Evolutionary conservation across 2,113 vertebrate genomes (phyloP).

Genomic region (Dicerorhinus sumatrensis): DNA sequence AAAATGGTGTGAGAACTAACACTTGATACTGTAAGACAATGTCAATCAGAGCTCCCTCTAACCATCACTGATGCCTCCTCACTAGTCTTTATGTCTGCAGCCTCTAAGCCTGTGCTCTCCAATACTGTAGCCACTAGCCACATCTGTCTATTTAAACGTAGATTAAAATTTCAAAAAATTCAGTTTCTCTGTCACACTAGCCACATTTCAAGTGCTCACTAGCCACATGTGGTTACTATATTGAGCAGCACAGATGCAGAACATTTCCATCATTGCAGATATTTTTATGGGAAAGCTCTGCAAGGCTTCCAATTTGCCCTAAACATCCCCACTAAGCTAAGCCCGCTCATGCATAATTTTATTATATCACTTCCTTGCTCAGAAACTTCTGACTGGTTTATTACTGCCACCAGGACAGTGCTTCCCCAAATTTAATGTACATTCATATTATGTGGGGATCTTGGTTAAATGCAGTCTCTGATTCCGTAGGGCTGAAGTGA

Average conservation of each 20-base stretch:
- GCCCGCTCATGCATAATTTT: neutral
- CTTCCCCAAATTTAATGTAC: neutral
- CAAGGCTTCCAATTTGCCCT: neutral
- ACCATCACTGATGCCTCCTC: neutral
- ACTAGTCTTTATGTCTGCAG: neutral
- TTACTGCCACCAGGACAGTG: neutral
- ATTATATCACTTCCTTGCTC: neutral
- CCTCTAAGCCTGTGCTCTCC: neutral
- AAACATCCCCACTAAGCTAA: neutral
- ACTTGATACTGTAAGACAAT: accelerated
- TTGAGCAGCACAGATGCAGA: neutral
- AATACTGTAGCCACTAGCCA: too few relatives aligned
- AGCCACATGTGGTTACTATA: neutral
- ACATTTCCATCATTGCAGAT: neutral
- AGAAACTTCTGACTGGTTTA: neutral
- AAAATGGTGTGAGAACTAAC: neutral
- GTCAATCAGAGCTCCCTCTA: neutral
- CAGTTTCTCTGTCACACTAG: neutral
- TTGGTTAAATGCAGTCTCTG: neutral
- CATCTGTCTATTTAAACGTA: neutral
- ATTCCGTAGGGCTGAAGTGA: neutral
- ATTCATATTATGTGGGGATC: neutral
- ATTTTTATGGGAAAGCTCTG: neutral
- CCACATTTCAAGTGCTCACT: neutral
- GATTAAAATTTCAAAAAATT: neutral